These are phyloP conservation scores for Sarcophaga rosellei DNA, from an alignment of 2,888 invertebrate species.

Conservation along the genomic window DNA sequence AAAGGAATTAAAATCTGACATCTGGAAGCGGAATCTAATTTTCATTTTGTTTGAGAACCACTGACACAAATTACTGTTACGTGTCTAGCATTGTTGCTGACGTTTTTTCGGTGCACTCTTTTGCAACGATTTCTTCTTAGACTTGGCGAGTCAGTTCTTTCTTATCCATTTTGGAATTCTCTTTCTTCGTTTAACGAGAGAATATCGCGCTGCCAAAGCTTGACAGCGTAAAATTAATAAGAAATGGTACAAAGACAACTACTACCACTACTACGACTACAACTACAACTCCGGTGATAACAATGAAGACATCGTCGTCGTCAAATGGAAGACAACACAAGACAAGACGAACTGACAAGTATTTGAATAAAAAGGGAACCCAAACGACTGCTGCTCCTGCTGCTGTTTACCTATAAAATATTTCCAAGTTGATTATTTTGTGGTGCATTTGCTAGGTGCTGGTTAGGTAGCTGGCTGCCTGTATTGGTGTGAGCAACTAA, in stretches of 20 bases:
- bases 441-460: not conserved
- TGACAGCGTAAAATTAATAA: conserved; percentile 69
- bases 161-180: conserved; percentile 35
- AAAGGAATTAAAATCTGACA: not conserved
- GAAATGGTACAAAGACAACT: conserved; percentile 57
- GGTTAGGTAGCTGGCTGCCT: no score
- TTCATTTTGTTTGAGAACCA: not conserved
- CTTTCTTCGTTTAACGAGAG: not conserved
- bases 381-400: not conserved
- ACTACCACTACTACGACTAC: not conserved
- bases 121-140: conserved; percentile 1
- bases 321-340: not conserved
- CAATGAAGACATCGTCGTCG: conserved; percentile 28
- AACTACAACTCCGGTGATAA: not conserved
- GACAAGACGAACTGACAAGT: conserved; percentile 35
- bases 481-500: not conserved
- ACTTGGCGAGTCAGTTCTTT: conserved; percentile 24
- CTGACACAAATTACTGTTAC: conserved; percentile 6
- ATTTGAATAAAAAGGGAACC: conserved; percentile 31
- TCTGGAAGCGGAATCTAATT: no score
- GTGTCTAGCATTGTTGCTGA: conserved; percentile 28
- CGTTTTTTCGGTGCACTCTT: conserved; percentile 8
- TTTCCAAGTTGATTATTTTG: not conserved
- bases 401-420: not conserved
- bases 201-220: conserved; percentile 32